Evolutionary conservation across 92 coral and sea anemone species (phyloP), one percentile per base, ranked within the genome.

Genomic region (Actinostola sp.): DNA sequence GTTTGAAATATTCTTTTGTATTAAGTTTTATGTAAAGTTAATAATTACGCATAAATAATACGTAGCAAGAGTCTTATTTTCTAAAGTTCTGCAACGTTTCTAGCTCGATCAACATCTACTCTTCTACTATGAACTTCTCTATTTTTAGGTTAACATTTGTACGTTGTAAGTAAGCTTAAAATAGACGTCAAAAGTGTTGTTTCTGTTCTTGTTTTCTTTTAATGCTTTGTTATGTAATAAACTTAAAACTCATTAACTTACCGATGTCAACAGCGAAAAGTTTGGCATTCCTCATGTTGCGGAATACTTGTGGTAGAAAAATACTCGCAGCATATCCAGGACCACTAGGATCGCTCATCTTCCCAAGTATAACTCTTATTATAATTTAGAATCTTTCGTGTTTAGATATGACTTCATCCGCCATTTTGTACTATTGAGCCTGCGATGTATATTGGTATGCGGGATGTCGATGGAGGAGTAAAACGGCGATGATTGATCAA

Each of bases 241-340:
- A 28, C 21, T 52, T 52, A 6, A 52, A 19, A 4, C 21, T 52
- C 30, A 36, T 36, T 52, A 19, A 27, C 98, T 72, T 57, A 91
- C 98, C 98, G 11, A 94, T 94, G 63, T 94, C 98, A 15, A 94
- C 96, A 29, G 98, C 98, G 62, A 94, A 88, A 31, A 80, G 82
- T 76, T 92, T 94, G 5, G 98, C 98, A 78, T 80, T 91, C 69
- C 87, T 84, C 53, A 94, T 70, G 61, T 94, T 92, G 17, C 98
- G 92, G 74, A 91, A 94, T 35, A 88, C 95, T 48, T 88, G 93
- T 2, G 98, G 97, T 45, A 94, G 67, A 64, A 87, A 84, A 50
- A 91, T 91, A 29, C 92, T 90, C 58, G 73, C 68, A 5, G 96
- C 96, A 58, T 90, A 90, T 17, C 92, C 81, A 57, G 77, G 71